Evolutionary conservation across 2,888 invertebrate genomes (phyloP).

Genomic region (Cartodere bifasciata): DNA sequence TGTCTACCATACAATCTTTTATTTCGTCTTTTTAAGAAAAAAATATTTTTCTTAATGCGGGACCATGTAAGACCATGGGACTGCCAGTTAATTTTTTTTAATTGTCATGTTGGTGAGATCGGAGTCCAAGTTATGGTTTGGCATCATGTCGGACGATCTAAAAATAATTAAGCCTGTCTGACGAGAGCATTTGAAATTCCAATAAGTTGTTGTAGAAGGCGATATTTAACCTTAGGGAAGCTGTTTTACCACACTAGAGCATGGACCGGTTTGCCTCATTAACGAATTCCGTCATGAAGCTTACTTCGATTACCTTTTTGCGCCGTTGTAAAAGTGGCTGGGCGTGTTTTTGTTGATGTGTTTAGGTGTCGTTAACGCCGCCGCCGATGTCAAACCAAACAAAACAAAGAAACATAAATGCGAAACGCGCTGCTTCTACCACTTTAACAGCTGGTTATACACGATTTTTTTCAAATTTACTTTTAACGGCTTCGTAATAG

Average conservation of each 20-base stretch:
- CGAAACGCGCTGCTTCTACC: conserved; percentile 14
- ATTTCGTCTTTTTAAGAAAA: no score
- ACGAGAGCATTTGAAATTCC: background rate
- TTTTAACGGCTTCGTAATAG: conserved; percentile 13
- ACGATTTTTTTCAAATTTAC: conserved; percentile 14
- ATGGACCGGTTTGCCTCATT: conserved; percentile 21
- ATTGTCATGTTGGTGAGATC: no score
- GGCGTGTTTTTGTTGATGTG: conserved; percentile 17
- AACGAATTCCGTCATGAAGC: conserved; percentile 23
- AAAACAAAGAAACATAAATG: conserved; percentile 15
- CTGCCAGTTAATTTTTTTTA: no score
- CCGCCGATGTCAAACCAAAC: conserved; percentile 16
- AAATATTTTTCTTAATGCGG: no score
- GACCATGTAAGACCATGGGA: no score
- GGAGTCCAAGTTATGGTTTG: no score
- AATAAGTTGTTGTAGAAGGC: conserved; percentile 1
- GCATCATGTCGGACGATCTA: no score
- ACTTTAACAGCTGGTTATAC: conserved; percentile 18
- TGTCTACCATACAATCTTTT: no score
- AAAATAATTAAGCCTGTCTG: conserved; percentile 1
- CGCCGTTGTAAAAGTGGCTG: conserved; percentile 15
- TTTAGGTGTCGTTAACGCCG: conserved; percentile 21
- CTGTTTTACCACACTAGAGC: conserved; percentile 16
- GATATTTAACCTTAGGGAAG: conserved; percentile 13
- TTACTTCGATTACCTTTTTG: conserved; percentile 21